Base-by-base conservation (phyloP, 2,113 vertebrate genomes). In the Sturnus vulgaris region DNA sequence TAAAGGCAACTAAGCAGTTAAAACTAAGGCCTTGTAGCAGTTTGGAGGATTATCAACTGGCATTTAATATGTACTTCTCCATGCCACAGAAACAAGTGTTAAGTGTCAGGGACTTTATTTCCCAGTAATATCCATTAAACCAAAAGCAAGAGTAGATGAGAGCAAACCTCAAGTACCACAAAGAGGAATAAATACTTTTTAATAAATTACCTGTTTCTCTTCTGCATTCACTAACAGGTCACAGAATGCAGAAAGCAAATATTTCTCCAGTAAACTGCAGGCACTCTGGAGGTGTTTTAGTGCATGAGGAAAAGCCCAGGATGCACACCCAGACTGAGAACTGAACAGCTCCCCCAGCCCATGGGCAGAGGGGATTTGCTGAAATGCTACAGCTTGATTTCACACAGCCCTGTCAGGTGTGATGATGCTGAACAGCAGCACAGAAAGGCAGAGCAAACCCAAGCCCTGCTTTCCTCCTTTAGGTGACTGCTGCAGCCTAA, bases 321-420 rank as follows among this genome's bases (percentile, higher is more conserved):
- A 42, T 2, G 59, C 23, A 86, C 63, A 50, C 4, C 23, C 53
- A 52, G 39, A 37, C 30, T 50, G 30, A 53, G 81, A 89, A 70
- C 0, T 12, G 42, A 83, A 72, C 13, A 30, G 22, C 18, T 40
- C 20, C 7, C 55, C 12, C 39, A 39, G 1, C 2, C 18, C 28
- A 21, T 1, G 12, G 31, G 33, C 68, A 60, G 31, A 83, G 10
- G 25, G 7, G 8, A 50, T 22, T 40, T 59, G 35, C 59, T 86
- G 61, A 52, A 78, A 37, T 22, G 24, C 21, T 49, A 37, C 44
- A 72, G 56, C 15, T 24, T 8, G 20, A 44, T 61, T 91, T 85
- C 4, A 53, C 37, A 69, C 14, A 77, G 25, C 42, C 33, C 57
- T 22, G 4, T 12, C 28, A 46, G 37, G 46, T 46, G 44, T 77